Percentiles rank a stretch among this genome's conserved stretches.
Evolutionary conservation across 30 jellyfish, hydroid and myxozoan species (phyloP).

Genomic region (Pelagia noctiluca): DNA sequence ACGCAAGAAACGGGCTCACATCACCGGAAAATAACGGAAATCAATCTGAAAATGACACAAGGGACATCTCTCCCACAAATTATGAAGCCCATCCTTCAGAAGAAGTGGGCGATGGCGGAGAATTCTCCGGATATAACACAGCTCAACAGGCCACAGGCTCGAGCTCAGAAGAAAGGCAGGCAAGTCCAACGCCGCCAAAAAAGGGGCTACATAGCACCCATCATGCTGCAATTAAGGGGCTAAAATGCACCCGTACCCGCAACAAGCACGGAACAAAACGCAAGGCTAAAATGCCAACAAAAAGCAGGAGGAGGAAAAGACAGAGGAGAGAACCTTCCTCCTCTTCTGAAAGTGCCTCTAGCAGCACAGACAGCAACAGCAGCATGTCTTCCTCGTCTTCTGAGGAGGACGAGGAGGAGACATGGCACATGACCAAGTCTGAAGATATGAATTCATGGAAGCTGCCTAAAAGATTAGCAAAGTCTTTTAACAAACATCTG

Average conservation of each 20-base stretch:
- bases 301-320: not conserved
- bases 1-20: not conserved
- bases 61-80: not conserved
- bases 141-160: constrained; percentile 8
- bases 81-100: not conserved
- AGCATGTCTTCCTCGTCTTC: not conserved
- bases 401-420: not conserved
- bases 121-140: not conserved
- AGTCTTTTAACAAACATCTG: too few relatives aligned
- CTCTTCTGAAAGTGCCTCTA: not conserved
- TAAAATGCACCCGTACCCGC: constrained; percentile 2
- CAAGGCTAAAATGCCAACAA: not conserved
- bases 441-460: not conserved
- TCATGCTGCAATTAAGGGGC: too few relatives aligned
- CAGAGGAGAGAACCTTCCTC: constrained; percentile 4
- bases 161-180: not conserved
- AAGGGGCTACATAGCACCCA: too few relatives aligned
- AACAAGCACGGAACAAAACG: not conserved
- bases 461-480: not conserved
- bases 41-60: not conserved
- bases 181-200: too few relatives aligned
- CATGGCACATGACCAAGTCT: not conserved
- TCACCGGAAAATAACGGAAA: not conserved
- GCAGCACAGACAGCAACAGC: constrained; percentile 3
- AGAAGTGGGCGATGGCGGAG: not conserved